Percentiles rank a stretch among this genome's conserved stretches.
Conservation (phyloP, 2,888 invertebrate genomes). For the Synanthedon tipuliformis region DNA sequence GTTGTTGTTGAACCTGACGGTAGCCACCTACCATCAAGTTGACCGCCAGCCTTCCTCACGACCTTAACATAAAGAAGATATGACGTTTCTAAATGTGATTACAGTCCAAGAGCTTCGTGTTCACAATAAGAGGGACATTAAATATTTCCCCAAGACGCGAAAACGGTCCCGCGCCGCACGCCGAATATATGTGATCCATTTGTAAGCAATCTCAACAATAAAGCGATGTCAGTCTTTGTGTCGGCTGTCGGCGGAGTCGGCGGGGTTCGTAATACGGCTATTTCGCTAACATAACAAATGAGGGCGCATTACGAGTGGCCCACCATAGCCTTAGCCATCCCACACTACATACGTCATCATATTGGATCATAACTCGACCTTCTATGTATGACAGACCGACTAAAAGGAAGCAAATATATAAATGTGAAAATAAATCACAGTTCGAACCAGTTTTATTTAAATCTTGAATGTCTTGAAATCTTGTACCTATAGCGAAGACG, state of each 20-base stretch:
- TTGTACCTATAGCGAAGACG: too few relatives aligned
- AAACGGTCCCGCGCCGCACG: constrained; percentile 14
- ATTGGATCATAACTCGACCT: constrained; percentile 7
- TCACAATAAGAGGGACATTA: not conserved
- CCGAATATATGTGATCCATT: constrained; percentile 45
- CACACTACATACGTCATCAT: constrained; percentile 36
- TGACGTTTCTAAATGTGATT: not conserved
- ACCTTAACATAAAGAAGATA: not conserved
- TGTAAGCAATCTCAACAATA: constrained; percentile 58
- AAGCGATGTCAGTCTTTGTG: constrained; percentile 55
- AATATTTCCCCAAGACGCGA: not conserved
- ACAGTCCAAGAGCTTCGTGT: not conserved
- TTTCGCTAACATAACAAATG: constrained; percentile 62
- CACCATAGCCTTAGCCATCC: constrained; percentile 9
- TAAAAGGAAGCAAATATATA: not conserved
- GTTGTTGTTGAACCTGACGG: too few relatives aligned
- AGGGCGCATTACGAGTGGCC: constrained; percentile 43
- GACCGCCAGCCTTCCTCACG: too few relatives aligned
- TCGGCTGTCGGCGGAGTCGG: constrained; percentile 29
- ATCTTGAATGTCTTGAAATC: too few relatives aligned
- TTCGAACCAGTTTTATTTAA: too few relatives aligned
- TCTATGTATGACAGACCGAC: not conserved
- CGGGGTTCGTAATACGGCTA: constrained; percentile 36
- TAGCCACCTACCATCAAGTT: too few relatives aligned
- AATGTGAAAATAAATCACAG: too few relatives aligned